phyloP scores from a whole-genome alignment of 2,888 invertebrate genomes.

The Azorinus chamasolen region DNA sequence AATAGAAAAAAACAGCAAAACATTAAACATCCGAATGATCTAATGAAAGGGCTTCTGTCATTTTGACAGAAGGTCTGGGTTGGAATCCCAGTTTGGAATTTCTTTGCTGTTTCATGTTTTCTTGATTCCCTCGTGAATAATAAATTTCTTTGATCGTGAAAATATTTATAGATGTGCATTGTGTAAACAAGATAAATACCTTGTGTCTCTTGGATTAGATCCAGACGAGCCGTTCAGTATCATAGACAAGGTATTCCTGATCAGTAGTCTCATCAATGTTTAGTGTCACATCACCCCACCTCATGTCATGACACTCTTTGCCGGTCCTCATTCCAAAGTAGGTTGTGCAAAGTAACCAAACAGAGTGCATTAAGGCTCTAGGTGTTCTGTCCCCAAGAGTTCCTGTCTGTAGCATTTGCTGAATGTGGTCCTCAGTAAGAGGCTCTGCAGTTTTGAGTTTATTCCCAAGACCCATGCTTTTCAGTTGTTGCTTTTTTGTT shows the following conservation, averaged over 20 bases:
- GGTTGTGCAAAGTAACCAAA: slow-evolving; percentile 10
- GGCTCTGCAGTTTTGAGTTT: slow-evolving; percentile 41
- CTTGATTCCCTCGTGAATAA: too few species aligned
- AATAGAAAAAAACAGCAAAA: too few species aligned
- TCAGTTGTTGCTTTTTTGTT: slow-evolving; percentile 69
- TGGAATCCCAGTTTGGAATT: too few species aligned
- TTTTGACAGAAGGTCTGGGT: too few species aligned
- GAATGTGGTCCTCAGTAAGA: slow-evolving; percentile 1
- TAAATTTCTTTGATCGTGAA: too few species aligned
- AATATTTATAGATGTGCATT: too few species aligned
- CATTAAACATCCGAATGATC: too few species aligned
- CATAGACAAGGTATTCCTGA: slow-evolving; percentile 1
- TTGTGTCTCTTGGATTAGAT: slow-evolving; percentile 10
- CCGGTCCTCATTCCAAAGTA: slow-evolving; percentile 13
- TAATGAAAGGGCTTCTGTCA: too few species aligned
- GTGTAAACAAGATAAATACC: slow-evolving; percentile 1
- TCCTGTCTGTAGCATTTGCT: background rate
- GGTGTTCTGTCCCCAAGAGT: slow-evolving; percentile 8
- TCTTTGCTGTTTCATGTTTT: too few species aligned
- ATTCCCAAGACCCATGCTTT: slow-evolving; percentile 68
- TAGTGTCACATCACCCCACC: slow-evolving; percentile 5
- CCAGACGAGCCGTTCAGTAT: background rate
- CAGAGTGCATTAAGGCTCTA: slow-evolving; percentile 10
- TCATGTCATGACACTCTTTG: slow-evolving; percentile 4
- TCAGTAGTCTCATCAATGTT: slow-evolving; percentile 2